Evolutionary conservation across 2,113 vertebrate species (phyloP).

Genomic region (Eudyptes chrysolophus): DNA sequence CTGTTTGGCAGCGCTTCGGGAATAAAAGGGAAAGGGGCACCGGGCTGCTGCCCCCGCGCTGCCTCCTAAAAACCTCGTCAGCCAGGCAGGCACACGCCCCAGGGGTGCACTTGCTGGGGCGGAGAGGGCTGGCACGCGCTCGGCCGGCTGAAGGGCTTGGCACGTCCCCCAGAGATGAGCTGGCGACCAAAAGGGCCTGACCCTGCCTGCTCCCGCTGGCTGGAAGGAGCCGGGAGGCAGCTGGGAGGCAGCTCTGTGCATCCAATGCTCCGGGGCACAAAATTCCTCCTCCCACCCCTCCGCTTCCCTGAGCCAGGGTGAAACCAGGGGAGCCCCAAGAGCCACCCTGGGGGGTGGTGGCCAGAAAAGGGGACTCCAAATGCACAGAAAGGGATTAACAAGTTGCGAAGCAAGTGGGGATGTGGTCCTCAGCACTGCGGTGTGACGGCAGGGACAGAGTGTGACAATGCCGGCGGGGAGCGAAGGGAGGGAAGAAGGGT

Average conservation of each 20-base stretch:
- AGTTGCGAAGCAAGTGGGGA: accelerated
- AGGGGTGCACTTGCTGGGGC: accelerated
- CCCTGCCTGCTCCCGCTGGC: accelerated
- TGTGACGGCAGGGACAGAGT: neutral
- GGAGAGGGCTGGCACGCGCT: accelerated
- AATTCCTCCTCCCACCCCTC: neutral
- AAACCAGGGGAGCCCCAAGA: neutral
- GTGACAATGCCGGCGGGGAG: neutral
- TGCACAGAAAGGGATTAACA: neutral
- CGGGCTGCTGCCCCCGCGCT: accelerated
- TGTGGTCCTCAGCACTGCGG: neutral
- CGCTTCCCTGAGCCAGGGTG: neutral
- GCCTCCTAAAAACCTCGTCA: accelerated
- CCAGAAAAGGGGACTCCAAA: neutral
- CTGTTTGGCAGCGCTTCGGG: accelerated
- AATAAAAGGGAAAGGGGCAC: too few species aligned
- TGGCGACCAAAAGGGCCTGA: neutral
- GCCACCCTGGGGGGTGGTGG: neutral
- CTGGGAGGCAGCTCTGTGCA: neutral
- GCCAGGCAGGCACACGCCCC: neutral
- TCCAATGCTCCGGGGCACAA: accelerated
- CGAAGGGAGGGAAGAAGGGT: neutral
- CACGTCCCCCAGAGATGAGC: neutral
- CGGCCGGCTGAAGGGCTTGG: accelerated
- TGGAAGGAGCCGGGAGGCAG: neutral